These are phyloP conservation scores for Poeciliopsis occidentalis DNA, from an alignment of 2,113 vertebrate genomes.

Conservation along the genomic window DNA sequence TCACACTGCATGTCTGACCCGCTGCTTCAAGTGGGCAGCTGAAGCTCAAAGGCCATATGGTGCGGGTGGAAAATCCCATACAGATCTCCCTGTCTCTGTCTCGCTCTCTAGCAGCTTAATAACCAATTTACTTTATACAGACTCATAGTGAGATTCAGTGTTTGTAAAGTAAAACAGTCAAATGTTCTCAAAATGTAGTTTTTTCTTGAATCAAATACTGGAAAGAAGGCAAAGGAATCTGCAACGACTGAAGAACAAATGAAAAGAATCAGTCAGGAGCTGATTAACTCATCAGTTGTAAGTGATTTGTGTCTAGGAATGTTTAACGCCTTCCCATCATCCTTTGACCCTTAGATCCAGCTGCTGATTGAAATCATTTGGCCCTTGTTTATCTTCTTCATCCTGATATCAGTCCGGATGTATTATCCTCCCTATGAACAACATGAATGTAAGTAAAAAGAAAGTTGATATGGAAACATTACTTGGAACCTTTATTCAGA, in stretches of 20 bases:
- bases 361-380: slow-evolving; percentile 93
- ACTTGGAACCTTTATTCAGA: neutral
- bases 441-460: slow-evolving; percentile 90
- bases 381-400: slow-evolving; percentile 98
- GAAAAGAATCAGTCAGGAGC: neutral
- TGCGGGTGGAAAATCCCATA: slow-evolving; percentile 57
- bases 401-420: slow-evolving; percentile 93
- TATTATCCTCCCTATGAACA: slow-evolving; percentile 96
- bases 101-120: slow-evolving; percentile 36
- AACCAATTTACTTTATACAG: slow-evolving; percentile 56
- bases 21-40: slow-evolving; percentile 34
- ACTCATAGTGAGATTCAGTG: slow-evolving; percentile 43
- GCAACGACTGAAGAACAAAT: slow-evolving; percentile 7
- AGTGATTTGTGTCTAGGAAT: neutral
- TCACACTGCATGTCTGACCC: slow-evolving; percentile 30
- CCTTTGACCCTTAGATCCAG: slow-evolving; percentile 82
- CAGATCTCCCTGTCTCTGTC: slow-evolving; percentile 37
- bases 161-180: slow-evolving; percentile 27
- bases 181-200: neutral
- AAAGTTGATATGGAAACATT: neutral
- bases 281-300: neutral
- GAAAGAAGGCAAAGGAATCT: slow-evolving; percentile 4
- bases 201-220: neutral
- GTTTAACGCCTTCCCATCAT: neutral
- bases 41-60: slow-evolving; percentile 47